Base-by-base conservation (phyloP, 2,113 vertebrate species). In the Myxocyprinus asiaticus region DNA sequence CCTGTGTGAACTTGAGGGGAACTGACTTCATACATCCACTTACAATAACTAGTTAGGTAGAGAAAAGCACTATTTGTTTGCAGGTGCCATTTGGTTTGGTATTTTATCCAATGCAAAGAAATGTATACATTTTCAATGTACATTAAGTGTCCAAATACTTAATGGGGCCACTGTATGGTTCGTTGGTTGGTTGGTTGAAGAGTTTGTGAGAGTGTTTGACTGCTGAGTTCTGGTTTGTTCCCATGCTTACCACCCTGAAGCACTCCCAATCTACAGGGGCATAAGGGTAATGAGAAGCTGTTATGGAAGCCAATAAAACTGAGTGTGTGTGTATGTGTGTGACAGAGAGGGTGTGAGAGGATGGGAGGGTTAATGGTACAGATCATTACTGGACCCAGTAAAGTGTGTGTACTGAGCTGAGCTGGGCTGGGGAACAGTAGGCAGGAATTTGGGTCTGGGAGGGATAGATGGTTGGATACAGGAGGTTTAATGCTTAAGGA, bases 331-430 rank as follows among this genome's bases (percentile, higher is more conserved):
- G 59, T 55, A 66, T 44, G 63, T 72, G 78, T 66, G 70, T 76
- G 45, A 75, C 55, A 65, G 61, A 67, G 61, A 50, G 67, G 87
- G 72, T 79, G 89, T 47, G 62, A 76, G 70, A 59, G 86, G 88
- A 89, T 87, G 86, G 70, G 79, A 82, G 56, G 86, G 87, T 90
- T 91, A 91, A 91, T 90, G 88, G 88, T 88, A 73, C 68, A 87
- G 86, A 84, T 80, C 77, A 78, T 89, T 65, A 79, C 84, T 82
- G 85, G 83, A 33, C 17, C 83, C 85, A 73, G 84, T 89, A 84
- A 88, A 89, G 86, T 87, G 7, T 85, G 86, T 88, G 87, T 86
- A 90, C 85, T 79, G 56, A 79, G 83, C 55, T 67, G 78, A 58
- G 14, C 75, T 82, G 70, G 77, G 77, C 82, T 82, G 77, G 87